Evolutionary conservation across 2,113 vertebrate species (phyloP), one percentile per base, ranked within the genome.

Genomic region (Rhizomys pruinosus): DNA sequence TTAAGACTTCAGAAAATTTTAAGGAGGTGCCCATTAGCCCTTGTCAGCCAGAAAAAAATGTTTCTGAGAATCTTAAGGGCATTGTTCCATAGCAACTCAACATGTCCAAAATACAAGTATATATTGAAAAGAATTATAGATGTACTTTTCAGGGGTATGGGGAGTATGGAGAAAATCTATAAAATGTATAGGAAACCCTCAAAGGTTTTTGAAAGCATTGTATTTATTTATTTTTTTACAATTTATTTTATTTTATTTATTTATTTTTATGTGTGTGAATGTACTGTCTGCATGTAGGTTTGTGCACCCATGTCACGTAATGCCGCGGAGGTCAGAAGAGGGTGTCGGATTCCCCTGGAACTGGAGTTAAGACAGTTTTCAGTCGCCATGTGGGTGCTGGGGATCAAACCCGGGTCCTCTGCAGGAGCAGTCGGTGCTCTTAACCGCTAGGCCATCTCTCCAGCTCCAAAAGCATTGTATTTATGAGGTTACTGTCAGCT

Each of bases 1-100:
- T 71, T 59, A 74, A 79, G 52, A 42, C 55, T 82, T 93, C 68
- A 84, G 90, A 89, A 84, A 34, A 84, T 79, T 79, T 68, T 87
- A 87, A 90, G 77, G 71, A 25, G n/a, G 15, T 42, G 8, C 12
- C 77, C 59, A 34, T 73, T 7, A 47, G 37, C 52, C 23, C 37
- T 20, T 77, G 12, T 66, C 63, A 82, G 34, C 19, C 44, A 68
- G 73, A 82, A 15, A 63, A n/a, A 59, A 81, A 27, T 61, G 55
- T 86, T 86, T 91, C 73, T 86, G 17, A 68, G 84, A 68, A 66
- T 77, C 68, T 57, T 85, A 39, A 82, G 71, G 52, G 39, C 37
- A n/a, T 66, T 74, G 76, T 71, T 68, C 52, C 34, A 55, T 42
- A 76, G 63, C 19, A 29, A 6, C 39, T 63, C 22, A 32, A 55